Base-by-base conservation (phyloP, 2,888 invertebrate species). In the Drosophila borborema region DNA sequence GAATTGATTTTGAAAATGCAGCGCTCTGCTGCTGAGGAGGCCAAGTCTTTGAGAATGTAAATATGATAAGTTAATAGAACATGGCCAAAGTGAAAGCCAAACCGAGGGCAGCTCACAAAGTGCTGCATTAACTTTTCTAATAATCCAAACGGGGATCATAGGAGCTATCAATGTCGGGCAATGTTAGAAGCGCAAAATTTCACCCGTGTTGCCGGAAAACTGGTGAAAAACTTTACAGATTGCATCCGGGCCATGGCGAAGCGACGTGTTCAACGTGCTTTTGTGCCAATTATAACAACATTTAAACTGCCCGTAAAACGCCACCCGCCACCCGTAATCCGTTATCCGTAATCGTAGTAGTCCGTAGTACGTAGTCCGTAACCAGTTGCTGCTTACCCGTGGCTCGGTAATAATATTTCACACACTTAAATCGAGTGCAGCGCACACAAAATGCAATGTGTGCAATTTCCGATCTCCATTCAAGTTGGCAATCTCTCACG, bases 141-240 rank as follows among this genome's bases (percentile, higher is more conserved):
- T 69, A 69, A 73, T 58, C 64, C 58, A 77, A 77, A 73, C 66
- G 61, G 55, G 61, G 64, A 73, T 69, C 55, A 59, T 36, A 38
- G 43, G 20, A 10, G 31, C 62, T 63, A 72, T 77, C 77, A 77
- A 68, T 72, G 77, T 63, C 54, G 12, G 16, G 10, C 23, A 62
- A 51, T 38, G 67, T 63, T 61, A 65, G 62, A 38, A 48, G 41
- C 54, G 31, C 28, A 18, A 12, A 49, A 18, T 54, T 40, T 59
- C 36, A 16, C 10, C 16, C 16, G 58, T 46, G 43, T 16, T 62
- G 34, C 58, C 14, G 16, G 38, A 40, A 40, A 16, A 40, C 38
- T 14, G 38, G 2, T 14, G 18, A n/a, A 31, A 12, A 53, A 36
- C 36, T 53, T 53, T 16, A 20, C 53, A 38, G 20, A 23, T 20